phyloP scores from a whole-genome alignment of 2,113 vertebrate genomes.

The Donacobius atricapilla region DNA sequence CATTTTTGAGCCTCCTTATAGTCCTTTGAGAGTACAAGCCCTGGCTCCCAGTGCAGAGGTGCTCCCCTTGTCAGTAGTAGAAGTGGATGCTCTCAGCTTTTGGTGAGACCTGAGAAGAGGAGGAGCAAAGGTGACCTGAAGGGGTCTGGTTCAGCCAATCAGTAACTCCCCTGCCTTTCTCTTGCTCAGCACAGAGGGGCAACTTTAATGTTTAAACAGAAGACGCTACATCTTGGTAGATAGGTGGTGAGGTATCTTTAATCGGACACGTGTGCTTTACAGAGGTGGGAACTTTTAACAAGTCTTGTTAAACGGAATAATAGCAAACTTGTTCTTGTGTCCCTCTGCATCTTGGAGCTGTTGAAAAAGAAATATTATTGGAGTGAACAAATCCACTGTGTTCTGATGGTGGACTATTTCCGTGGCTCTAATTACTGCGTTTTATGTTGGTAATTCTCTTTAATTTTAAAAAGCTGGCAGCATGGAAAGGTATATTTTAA shows the following conservation, averaged over 20 bases:
- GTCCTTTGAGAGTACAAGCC: background rate
- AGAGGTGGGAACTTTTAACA: background rate
- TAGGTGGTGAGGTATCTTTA: background rate
- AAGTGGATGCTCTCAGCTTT: background rate
- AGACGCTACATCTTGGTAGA: background rate
- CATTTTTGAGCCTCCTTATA: background rate
- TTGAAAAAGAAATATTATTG: background rate
- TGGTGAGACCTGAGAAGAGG: background rate
- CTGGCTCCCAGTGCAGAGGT: background rate
- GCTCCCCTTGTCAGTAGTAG: background rate
- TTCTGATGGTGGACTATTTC: background rate
- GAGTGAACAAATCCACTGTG: background rate
- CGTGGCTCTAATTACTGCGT: background rate
- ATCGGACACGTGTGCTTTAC: background rate
- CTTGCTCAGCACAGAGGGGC: background rate
- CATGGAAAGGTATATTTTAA: background rate
- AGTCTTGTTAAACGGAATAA: background rate
- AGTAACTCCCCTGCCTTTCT: background rate
- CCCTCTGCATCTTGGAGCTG: background rate
- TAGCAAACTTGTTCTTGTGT: background rate
- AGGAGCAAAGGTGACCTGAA: background rate
- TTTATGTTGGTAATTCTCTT: background rate
- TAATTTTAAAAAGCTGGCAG: background rate
- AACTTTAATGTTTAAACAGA: conserved; percentile 1
- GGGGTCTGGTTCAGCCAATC: conserved; percentile 40